These are phyloP conservation scores for Temnothorax unifasciatus DNA, from an alignment of 2,888 invertebrate species.

Conservation along the genomic window DNA sequence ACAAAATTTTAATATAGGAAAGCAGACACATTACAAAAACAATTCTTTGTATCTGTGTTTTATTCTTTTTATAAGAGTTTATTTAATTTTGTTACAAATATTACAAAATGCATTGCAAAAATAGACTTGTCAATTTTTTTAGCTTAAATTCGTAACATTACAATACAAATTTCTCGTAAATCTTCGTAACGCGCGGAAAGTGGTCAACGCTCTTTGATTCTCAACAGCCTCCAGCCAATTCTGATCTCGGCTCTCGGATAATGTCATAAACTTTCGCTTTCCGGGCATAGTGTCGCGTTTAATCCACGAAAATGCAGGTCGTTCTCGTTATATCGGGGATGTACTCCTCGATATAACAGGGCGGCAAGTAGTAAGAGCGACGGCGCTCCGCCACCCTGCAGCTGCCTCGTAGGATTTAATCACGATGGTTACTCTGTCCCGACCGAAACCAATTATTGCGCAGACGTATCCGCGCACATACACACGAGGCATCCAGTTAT, in stretches of 20 bases:
- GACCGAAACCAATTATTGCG: slow-evolving; percentile 82
- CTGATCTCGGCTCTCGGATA: slow-evolving; percentile 36
- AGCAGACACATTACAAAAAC: neutral
- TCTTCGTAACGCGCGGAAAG: slow-evolving; percentile 27
- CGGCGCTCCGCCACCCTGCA: slow-evolving; percentile 65
- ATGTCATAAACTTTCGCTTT: slow-evolving; percentile 53
- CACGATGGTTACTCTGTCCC: slow-evolving; percentile 80
- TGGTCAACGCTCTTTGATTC: neutral
- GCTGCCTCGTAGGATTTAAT: slow-evolving; percentile 80
- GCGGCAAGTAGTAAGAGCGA: slow-evolving; percentile 61
- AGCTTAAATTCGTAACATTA: neutral
- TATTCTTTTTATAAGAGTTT: neutral
- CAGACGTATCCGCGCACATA: slow-evolving; percentile 73
- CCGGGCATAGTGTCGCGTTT: slow-evolving; percentile 55
- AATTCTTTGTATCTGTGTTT: neutral
- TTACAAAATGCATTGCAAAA: neutral
- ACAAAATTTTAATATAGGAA: neutral
- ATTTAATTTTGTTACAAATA: neutral
- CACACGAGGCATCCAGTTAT: slow-evolving; percentile 57
- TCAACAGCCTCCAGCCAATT: neutral
- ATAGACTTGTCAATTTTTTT: neutral
- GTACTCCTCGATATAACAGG: slow-evolving; percentile 66
- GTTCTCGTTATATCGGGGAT: slow-evolving; percentile 44
- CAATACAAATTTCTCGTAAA: neutral
- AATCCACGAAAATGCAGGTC: slow-evolving; percentile 64